These are phyloP conservation scores for Coregonus clupeaformis DNA, from an alignment of 2,113 vertebrate species.

Conservation along the genomic window DNA sequence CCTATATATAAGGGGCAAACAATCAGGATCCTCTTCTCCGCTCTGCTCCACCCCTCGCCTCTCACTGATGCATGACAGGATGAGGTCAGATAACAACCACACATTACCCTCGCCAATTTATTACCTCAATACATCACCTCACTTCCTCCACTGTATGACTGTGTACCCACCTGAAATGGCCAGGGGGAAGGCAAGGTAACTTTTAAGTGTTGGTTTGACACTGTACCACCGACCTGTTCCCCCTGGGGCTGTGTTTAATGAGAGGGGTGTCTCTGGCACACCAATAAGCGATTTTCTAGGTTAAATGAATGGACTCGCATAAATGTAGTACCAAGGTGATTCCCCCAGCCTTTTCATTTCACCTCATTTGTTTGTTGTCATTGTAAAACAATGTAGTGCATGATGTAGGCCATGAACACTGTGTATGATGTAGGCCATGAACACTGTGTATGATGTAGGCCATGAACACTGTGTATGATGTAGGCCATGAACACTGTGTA, in stretches of 20 bases:
- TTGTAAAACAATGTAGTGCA: slow-evolving; percentile 3
- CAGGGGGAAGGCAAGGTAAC: slow-evolving; percentile 17
- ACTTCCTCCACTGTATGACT: background rate
- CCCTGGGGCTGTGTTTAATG: slow-evolving; percentile 7
- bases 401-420: background rate
- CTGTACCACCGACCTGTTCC: slow-evolving; percentile 1
- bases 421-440: background rate
- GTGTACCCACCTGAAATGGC: slow-evolving; percentile 16
- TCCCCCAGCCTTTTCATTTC: slow-evolving; percentile 10
- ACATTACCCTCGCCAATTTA: slow-evolving; percentile 34
- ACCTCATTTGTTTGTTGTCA: slow-evolving; percentile 16
- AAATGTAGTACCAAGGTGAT: slow-evolving; percentile 18
- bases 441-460: background rate
- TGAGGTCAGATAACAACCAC: slow-evolving; percentile 29
- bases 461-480: background rate
- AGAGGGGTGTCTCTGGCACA: slow-evolving; percentile 10
- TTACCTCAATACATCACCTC: slow-evolving; percentile 1
- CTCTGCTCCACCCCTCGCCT: background rate
- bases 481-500: background rate
- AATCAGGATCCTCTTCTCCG: slow-evolving; percentile 25
- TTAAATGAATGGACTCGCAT: slow-evolving; percentile 17
- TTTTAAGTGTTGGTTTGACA: slow-evolving; percentile 34
- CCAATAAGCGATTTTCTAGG: slow-evolving; percentile 5
- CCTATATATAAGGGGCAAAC: slow-evolving; percentile 6
- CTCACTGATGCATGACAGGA: slow-evolving; percentile 20